Conservation (phyloP, 1,140 invertebrate species). For the Maniola jurtina region DNA sequence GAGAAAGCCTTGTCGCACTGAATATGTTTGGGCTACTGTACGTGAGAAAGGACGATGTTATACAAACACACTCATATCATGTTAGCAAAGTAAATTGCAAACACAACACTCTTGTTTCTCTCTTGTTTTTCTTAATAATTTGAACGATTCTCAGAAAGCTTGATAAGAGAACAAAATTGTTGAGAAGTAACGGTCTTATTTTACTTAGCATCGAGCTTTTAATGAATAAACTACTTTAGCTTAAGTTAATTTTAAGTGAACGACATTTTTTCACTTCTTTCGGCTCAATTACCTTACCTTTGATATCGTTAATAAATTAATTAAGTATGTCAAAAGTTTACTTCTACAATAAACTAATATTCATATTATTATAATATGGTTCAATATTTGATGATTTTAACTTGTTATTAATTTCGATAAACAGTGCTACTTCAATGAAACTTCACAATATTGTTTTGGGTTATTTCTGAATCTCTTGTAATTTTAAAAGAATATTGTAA, state of each 20-base stretch:
- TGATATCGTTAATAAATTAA: no score
- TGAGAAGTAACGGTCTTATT: background rate
- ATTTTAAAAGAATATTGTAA: background rate
- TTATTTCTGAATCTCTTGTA: background rate
- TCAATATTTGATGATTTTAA: no score
- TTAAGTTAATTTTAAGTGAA: no score
- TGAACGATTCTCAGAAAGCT: constrained; percentile 30
- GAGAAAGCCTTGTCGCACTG: no score
- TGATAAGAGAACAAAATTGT: constrained; percentile 4
- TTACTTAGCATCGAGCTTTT: constrained; percentile 17
- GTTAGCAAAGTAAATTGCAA: constrained; percentile 16
- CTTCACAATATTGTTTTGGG: no score
- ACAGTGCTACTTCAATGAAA: no score
- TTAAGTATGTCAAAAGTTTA: no score
- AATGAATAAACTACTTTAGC: background rate
- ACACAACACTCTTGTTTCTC: constrained; percentile 20
- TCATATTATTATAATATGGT: no score
- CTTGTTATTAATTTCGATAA: no score
- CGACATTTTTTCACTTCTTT: no score
- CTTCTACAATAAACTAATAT: no score
- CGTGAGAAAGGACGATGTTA: constrained; percentile 42
- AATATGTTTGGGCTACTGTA: background rate
- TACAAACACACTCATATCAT: constrained; percentile 27
- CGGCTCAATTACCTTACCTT: no score
- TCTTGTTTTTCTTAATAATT: constrained; percentile 41